phyloP scores from a whole-genome alignment of 2,888 invertebrate species.

The Drosophila ochracea region DNA sequence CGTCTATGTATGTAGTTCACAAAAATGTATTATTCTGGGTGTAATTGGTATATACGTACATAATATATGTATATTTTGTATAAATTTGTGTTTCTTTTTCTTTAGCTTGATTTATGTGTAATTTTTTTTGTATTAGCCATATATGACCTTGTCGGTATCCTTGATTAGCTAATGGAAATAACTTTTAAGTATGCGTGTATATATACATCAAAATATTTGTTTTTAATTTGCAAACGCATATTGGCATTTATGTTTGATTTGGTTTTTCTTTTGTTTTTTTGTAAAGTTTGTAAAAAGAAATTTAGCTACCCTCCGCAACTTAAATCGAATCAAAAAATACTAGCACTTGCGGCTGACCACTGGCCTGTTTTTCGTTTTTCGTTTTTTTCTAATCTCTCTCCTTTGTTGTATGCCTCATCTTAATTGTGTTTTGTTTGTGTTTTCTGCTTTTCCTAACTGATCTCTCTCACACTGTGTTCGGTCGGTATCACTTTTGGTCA shows the following conservation, averaged over 20 bases:
- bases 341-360: conserved; percentile 64
- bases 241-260: conserved; percentile 37
- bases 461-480: conserved; percentile 13
- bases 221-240: conserved; percentile 52
- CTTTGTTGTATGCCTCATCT: conserved; percentile 1
- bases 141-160: conserved; percentile 39
- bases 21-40: conserved; percentile 21
- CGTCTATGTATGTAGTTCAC: conserved; percentile 11
- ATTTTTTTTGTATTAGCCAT: not conserved
- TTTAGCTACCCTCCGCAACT: conserved; percentile 74
- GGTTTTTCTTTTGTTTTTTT: conserved; percentile 11
- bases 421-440: not conserved
- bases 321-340: conserved; percentile 71
- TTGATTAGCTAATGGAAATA: conserved; percentile 66
- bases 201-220: conserved; percentile 71
- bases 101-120: not conserved
- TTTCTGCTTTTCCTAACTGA: not conserved
- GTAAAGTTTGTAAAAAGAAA: conserved; percentile 75
- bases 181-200: conserved; percentile 56
- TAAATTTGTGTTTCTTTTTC: conserved; percentile 49
- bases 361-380: conserved; percentile 20
- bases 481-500: conserved; percentile 55
- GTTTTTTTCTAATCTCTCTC: conserved; percentile 3
- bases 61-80: conserved; percentile 29
- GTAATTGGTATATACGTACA: conserved; percentile 6